Evolutionary conservation across 2,888 invertebrate genomes (phyloP).

Genomic region (Oscheius onirici): DNA sequence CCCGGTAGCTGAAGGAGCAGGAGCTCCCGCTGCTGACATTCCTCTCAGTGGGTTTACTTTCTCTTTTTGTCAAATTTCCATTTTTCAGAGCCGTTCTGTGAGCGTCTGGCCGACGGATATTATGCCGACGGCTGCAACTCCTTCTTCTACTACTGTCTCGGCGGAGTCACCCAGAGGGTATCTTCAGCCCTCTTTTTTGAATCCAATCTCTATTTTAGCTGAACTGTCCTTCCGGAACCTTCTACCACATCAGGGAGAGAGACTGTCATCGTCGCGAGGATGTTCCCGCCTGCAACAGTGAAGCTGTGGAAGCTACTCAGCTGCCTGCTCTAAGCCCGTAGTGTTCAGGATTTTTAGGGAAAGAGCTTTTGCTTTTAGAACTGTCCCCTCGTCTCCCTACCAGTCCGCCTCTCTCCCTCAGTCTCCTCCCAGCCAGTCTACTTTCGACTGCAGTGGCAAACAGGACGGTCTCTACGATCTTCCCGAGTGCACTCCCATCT

Average conservation of each 20-base stretch:
- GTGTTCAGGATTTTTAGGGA: neutral
- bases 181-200: neutral
- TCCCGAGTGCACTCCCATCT: slow-evolving; percentile 45
- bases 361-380: neutral
- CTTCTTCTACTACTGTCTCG: slow-evolving; percentile 39
- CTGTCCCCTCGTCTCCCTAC: slow-evolving; percentile 28
- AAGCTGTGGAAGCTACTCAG: slow-evolving; percentile 22
- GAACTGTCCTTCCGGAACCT: slow-evolving; percentile 54
- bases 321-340: slow-evolving; percentile 12
- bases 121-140: slow-evolving; percentile 39
- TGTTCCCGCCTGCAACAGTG: slow-evolving; percentile 52
- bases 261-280: slow-evolving; percentile 49
- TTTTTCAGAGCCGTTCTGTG: slow-evolving; percentile 36
- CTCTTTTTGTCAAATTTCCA: no score
- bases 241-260: slow-evolving; percentile 42
- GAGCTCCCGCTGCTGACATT: slow-evolving; percentile 2
- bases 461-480: slow-evolving; percentile 53
- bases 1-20: neutral
- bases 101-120: slow-evolving; percentile 42
- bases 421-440: neutral
- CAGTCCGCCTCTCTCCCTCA: neutral
- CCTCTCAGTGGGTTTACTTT: neutral
- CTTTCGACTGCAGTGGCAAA: slow-evolving; percentile 40
- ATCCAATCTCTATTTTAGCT: slow-evolving; percentile 1
- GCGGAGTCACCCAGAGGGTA: slow-evolving; percentile 33